A percentile compares a stretch with the other conserved stretches of the same genome.
Evolutionary conservation across 2,797 vertebrate species (phyloP).

Genomic region (Hyperoplus lanceolatus): DNA sequence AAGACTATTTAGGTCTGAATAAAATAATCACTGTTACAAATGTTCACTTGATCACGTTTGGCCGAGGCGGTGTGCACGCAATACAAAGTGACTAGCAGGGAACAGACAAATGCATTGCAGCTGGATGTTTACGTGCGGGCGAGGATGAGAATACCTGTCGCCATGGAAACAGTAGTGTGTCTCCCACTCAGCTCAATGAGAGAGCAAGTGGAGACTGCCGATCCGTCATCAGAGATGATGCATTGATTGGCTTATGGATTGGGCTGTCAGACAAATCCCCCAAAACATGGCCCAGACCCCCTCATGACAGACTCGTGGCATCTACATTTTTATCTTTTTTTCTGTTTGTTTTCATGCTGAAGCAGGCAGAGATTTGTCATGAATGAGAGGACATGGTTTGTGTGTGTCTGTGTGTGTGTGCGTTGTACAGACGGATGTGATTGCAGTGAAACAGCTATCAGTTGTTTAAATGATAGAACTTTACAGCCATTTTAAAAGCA

Average conservation of each 20-base stretch:
- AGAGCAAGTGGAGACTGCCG: conserved; percentile 61
- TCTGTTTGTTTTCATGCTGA: neutral
- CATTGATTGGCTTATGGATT: conserved; percentile 69
- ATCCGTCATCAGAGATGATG: conserved; percentile 65
- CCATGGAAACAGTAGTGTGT: conserved; percentile 78
- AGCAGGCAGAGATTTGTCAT: conserved; percentile 42
- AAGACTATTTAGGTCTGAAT: neutral
- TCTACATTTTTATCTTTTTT: conserved; percentile 13
- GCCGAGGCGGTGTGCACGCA: conserved; percentile 38
- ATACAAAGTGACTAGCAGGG: conserved; percentile 58
- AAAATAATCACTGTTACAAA: conserved; percentile 4
- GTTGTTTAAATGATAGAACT: neutral
- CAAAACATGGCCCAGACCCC: conserved; percentile 35
- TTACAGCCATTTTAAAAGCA: conserved; percentile 7
- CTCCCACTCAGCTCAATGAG: conserved; percentile 71
- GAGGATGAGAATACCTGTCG: conserved; percentile 68
- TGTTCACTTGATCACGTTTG: conserved; percentile 11
- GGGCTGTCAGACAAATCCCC: conserved; percentile 49
- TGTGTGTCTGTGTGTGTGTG: too few relatives aligned
- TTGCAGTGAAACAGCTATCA: neutral
- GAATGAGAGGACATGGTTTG: conserved; percentile 31
- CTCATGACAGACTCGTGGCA: conserved; percentile 27
- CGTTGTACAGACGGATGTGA: neutral
- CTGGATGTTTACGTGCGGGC: conserved; percentile 65
- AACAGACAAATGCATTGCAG: conserved; percentile 62